Evolutionary conservation across 2,113 vertebrate species (phyloP).

Genomic region (Daubentonia madagascariensis): DNA sequence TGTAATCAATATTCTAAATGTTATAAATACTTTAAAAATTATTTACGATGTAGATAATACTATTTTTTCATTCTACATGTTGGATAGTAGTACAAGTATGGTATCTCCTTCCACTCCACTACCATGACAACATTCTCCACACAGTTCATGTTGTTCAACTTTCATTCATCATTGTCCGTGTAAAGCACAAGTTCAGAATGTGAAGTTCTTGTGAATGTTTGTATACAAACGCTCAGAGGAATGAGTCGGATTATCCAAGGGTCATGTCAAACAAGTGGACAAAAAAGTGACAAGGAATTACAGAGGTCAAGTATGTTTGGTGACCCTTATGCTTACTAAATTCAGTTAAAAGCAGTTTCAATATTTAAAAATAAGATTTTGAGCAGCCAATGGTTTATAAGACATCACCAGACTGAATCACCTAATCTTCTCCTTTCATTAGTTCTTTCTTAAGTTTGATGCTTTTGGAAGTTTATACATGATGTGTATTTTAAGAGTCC

Average conservation of each 20-base stretch:
- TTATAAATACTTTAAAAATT: background rate
- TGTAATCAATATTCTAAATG: background rate
- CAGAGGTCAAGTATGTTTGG: background rate
- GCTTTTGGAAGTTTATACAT: background rate
- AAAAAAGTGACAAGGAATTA: background rate
- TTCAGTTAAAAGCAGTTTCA: background rate
- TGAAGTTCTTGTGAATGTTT: background rate
- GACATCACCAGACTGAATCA: background rate
- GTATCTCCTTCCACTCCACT: background rate
- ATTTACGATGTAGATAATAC: background rate
- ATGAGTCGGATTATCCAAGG: background rate
- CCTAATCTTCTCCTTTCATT: background rate
- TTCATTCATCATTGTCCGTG: background rate
- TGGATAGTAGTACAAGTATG: background rate
- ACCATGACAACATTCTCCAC: background rate
- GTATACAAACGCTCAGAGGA: background rate
- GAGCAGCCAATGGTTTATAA: background rate
- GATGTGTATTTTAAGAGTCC: background rate
- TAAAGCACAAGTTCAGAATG: background rate
- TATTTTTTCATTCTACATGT: background rate
- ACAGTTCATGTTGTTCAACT: background rate
- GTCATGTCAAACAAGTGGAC: background rate
- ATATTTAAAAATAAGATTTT: background rate
- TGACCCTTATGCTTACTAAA: background rate
- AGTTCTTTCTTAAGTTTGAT: background rate